phyloP scores from a whole-genome alignment of 2,113 vertebrate genomes.

The Hucho hucho region DNA sequence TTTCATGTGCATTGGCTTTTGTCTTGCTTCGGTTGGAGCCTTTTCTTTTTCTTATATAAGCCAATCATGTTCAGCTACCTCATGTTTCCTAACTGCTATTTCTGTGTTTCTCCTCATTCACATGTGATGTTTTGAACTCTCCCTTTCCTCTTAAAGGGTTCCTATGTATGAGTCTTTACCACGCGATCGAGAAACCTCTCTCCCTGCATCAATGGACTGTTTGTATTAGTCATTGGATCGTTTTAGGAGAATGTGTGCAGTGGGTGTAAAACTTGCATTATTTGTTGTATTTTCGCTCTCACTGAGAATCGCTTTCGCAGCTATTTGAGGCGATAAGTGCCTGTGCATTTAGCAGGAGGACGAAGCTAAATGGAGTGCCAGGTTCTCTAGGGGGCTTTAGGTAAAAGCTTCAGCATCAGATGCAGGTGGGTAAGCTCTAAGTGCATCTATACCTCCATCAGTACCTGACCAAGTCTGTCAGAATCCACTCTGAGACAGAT shows the following conservation, averaged over 20 bases:
- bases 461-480: conserved; percentile 7
- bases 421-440: conserved; percentile 38
- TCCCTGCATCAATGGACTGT: conserved; percentile 3
- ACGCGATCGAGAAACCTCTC: not conserved
- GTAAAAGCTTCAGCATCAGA: conserved; percentile 57
- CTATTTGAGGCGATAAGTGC: conserved; percentile 45
- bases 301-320: conserved; percentile 24
- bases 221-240: not conserved
- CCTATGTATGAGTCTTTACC: not conserved
- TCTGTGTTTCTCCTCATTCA: conserved; percentile 9
- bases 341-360: conserved; percentile 15
- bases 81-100: conserved; percentile 22
- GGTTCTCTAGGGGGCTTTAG: conserved; percentile 38
- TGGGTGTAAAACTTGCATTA: conserved; percentile 31
- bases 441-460: conserved; percentile 39
- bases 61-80: not conserved
- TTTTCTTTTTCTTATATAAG: conserved; percentile 3
- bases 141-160: not conserved
- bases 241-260: conserved; percentile 9
- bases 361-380: conserved; percentile 48
- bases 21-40: not conserved
- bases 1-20: conserved; percentile 19
- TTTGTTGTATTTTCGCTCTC: conserved; percentile 19
- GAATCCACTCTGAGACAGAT: conserved; percentile 10
- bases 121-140: not conserved